A percentile compares a stretch with the other conserved stretches of the same genome.
These are phyloP conservation scores for Ardeotis arabs DNA, from an alignment of 2,113 vertebrate genomes.

Conservation along the genomic window DNA sequence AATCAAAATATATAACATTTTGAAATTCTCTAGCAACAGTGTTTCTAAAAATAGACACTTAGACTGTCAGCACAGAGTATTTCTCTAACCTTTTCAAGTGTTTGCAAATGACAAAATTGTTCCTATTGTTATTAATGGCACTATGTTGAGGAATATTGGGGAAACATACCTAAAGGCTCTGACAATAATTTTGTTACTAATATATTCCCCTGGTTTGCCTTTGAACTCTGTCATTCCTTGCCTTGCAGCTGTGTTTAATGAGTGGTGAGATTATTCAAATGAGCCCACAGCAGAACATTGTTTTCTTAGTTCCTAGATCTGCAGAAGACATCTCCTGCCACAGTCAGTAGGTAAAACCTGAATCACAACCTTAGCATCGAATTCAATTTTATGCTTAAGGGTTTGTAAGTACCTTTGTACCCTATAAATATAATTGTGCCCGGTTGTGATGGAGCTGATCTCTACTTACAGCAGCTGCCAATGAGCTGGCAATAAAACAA, in stretches of 20 bases:
- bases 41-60: constrained; percentile 49
- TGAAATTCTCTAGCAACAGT: neutral
- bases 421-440: constrained; percentile 54
- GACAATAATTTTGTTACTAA: constrained; percentile 76
- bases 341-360: constrained; percentile 39
- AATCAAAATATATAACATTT: neutral
- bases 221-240: constrained; percentile 76
- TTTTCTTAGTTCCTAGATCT: constrained; percentile 60
- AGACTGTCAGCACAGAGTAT: constrained; percentile 40
- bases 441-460: constrained; percentile 19
- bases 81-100: constrained; percentile 48
- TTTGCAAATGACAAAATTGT: constrained; percentile 62
- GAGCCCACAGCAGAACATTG: constrained; percentile 64
- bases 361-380: neutral
- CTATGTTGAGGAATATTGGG: constrained; percentile 55
- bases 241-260: constrained; percentile 83
- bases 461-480: constrained; percentile 55
- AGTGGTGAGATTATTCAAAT: constrained; percentile 83
- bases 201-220: constrained; percentile 78
- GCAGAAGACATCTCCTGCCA: constrained; percentile 49
- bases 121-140: constrained; percentile 71
- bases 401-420: constrained; percentile 33
- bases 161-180: constrained; percentile 71
- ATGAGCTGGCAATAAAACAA: constrained; percentile 59
- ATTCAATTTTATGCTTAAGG: constrained; percentile 29